A percentile compares a stretch with the other conserved stretches of the same genome.
Conservation (phyloP, 2,888 invertebrate genomes). For the Chrysolina haemoptera region DNA sequence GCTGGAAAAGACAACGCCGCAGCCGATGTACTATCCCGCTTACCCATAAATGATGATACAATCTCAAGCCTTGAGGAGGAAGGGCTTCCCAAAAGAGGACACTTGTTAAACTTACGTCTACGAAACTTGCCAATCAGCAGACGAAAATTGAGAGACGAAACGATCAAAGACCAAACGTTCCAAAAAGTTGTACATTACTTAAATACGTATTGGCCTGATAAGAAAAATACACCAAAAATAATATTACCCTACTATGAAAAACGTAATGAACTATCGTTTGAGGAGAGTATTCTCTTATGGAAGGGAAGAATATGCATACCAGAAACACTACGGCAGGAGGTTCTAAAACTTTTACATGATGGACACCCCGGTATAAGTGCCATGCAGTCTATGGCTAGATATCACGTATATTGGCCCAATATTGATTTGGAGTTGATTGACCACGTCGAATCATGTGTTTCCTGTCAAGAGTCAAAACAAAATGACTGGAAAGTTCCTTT, state of each 20-base stretch:
- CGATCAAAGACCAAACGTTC: background rate
- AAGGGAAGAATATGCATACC: constrained; percentile 38
- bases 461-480: constrained; percentile 46
- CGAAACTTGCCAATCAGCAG: background rate
- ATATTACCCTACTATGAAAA: constrained; percentile 47
- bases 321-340: constrained; percentile 20
- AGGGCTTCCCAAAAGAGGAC: background rate
- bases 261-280: constrained; percentile 47
- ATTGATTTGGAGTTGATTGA: constrained; percentile 42
- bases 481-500: constrained; percentile 34
- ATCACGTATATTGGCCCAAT: constrained; percentile 52
- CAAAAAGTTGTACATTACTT: constrained; percentile 22
- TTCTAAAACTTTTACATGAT: constrained; percentile 38
- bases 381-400: constrained; percentile 47
- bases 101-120: background rate
- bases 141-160: background rate
- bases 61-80: background rate
- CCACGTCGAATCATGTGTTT: constrained; percentile 32
- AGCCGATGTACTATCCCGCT: background rate
- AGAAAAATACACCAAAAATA: constrained; percentile 24
- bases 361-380: constrained; percentile 47
- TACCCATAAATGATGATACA: background rate
- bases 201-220: constrained; percentile 32
- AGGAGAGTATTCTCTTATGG: constrained; percentile 43
- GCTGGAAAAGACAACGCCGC: background rate